These are phyloP conservation scores for Spondyliosoma cantharus DNA, from an alignment of 2,797 vertebrate genomes.

Conservation along the genomic window DNA sequence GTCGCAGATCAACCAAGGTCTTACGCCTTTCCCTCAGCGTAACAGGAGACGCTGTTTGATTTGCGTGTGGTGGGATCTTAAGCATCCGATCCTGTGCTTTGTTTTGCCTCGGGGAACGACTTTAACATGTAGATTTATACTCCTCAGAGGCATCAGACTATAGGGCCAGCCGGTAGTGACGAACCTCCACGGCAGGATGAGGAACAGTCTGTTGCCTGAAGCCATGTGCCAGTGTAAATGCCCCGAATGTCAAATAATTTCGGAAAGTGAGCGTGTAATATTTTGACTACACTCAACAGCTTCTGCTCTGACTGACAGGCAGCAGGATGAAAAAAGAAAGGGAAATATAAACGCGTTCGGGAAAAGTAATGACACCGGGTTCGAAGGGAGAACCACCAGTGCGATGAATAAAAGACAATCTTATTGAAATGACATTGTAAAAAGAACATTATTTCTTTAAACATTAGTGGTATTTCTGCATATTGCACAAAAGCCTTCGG, in stretches of 20 bases:
- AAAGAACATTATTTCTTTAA: conserved; percentile 42
- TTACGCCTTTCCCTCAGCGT: conserved; percentile 85
- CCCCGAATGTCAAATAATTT: conserved; percentile 17
- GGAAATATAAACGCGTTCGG: background rate
- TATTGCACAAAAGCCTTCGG: conserved; percentile 40
- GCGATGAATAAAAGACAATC: conserved; percentile 29
- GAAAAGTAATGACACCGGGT: background rate
- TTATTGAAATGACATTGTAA: conserved; percentile 23
- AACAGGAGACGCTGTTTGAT: conserved; percentile 87
- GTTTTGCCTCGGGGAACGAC: conserved; percentile 22
- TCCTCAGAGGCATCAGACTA: conserved; percentile 20
- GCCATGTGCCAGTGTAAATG: conserved; percentile 8
- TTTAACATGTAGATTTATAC: conserved; percentile 27
- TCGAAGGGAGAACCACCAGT: background rate
- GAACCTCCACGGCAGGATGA: background rate
- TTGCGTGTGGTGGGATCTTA: background rate
- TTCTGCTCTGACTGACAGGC: background rate
- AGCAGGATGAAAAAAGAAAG: conserved; percentile 4
- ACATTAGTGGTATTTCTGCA: conserved; percentile 45
- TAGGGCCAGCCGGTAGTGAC: background rate
- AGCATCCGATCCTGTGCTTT: background rate
- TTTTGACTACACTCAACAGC: conserved; percentile 15
- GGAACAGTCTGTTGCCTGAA: conserved; percentile 27
- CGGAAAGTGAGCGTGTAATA: conserved; percentile 30
- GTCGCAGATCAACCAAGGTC: conserved; percentile 78